These are phyloP conservation scores for Papilio elwesi DNA, from an alignment of 2,888 invertebrate species.

Conservation along the genomic window DNA sequence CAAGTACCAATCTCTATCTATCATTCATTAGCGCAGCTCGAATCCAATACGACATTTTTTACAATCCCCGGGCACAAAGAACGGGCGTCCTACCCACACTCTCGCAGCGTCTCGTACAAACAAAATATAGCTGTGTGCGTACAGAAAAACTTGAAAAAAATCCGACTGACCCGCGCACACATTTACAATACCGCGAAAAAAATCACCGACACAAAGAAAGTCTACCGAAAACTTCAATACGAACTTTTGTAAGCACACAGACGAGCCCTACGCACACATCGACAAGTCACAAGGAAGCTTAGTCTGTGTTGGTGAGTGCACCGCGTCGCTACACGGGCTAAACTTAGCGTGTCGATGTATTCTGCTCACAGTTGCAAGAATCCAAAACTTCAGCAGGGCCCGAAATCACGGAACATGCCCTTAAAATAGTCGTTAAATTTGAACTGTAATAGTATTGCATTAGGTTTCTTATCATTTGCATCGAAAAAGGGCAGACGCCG, in stretches of 20 bases:
- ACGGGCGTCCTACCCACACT: slow-evolving; percentile 73
- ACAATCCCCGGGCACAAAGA: slow-evolving; percentile 82
- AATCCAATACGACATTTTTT: slow-evolving; percentile 85
- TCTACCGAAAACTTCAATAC: slow-evolving; percentile 82
- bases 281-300: slow-evolving; percentile 60
- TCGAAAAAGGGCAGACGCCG: not conserved
- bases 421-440: slow-evolving; percentile 15
- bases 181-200: slow-evolving; percentile 71
- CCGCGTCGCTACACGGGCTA: slow-evolving; percentile 66
- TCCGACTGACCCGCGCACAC: slow-evolving; percentile 80
- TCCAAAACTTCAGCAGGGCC: slow-evolving; percentile 69
- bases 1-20: slow-evolving; percentile 71
- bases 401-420: slow-evolving; percentile 48
- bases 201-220: slow-evolving; percentile 84
- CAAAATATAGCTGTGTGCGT: slow-evolving; percentile 61
- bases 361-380: slow-evolving; percentile 76
- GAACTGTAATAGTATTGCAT: not conserved
- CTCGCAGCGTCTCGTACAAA: slow-evolving; percentile 61
- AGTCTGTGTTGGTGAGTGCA: slow-evolving; percentile 73
- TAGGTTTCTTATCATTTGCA: slow-evolving; percentile 11
- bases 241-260: slow-evolving; percentile 76
- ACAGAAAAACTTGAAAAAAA: slow-evolving; percentile 81
- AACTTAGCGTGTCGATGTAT: slow-evolving; percentile 74
- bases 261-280: slow-evolving; percentile 51
- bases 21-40: slow-evolving; percentile 83